Conservation (phyloP, 2,888 invertebrate genomes). For the Thyatira batis region DNA sequence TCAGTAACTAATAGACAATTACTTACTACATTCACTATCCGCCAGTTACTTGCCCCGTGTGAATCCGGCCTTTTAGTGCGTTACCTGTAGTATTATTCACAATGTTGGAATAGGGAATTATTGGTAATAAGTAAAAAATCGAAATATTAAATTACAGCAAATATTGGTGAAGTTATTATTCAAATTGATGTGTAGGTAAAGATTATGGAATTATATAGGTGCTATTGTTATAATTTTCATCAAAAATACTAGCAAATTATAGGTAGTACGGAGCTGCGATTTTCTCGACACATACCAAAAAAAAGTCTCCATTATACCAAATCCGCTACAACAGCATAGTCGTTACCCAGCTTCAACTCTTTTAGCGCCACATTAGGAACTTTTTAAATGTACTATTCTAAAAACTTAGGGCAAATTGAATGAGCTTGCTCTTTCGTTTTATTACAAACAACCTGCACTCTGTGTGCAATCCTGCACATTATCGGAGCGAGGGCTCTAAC, state of each 20-base stretch:
- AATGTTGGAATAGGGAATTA: not conserved
- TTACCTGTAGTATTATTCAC: not conserved
- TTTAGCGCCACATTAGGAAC: not conserved
- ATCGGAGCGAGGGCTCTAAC: not conserved
- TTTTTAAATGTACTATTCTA: not conserved
- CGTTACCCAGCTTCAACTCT: not conserved
- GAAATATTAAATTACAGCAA: too few species aligned
- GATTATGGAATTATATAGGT: too few species aligned
- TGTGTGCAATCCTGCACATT: not conserved
- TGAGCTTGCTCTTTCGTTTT: not conserved
- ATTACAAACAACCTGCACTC: not conserved
- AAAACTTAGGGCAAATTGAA: conserved; percentile 2
- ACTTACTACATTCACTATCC: not conserved
- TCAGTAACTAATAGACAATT: not conserved
- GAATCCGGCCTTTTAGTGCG: not conserved
- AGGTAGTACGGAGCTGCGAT: too few species aligned
- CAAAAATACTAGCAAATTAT: not conserved
- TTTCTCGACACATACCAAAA: not conserved
- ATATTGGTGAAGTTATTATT: too few species aligned
- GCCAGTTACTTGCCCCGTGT: not conserved
- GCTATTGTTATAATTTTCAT: too few species aligned
- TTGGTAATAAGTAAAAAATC: too few species aligned
- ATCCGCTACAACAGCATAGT: not conserved
- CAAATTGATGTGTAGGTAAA: too few species aligned
- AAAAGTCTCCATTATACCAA: not conserved